Conservation (phyloP, 2,797 vertebrate species). For the Parauchenoglanis ngamensis region DNA sequence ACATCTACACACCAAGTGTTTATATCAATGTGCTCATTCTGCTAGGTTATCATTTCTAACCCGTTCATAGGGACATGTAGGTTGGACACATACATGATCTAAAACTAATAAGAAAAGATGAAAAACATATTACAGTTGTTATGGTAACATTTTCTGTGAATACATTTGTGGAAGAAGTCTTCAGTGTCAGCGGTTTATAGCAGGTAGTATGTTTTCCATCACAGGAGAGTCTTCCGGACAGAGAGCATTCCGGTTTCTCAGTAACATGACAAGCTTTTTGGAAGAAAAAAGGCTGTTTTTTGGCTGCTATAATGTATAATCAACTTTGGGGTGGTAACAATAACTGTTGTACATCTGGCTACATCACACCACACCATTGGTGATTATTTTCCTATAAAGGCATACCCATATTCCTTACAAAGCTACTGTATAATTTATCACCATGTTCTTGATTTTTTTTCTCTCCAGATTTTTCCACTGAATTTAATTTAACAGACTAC, state of each 20-base stretch:
- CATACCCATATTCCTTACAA: background rate
- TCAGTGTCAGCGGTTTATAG: background rate
- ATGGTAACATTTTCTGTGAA: background rate
- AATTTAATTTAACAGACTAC: background rate
- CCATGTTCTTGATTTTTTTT: background rate
- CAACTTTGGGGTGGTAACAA: background rate
- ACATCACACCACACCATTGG: too few species aligned
- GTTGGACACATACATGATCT: background rate
- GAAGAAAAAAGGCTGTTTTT: background rate
- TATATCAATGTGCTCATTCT: background rate
- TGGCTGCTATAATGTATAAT: background rate
- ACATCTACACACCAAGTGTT: background rate
- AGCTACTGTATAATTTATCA: background rate
- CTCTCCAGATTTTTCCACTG: background rate
- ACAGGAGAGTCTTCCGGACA: background rate
- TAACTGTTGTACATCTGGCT: background rate
- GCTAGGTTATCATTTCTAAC: background rate
- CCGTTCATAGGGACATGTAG: background rate
- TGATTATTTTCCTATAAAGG: background rate
- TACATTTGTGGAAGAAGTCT: background rate
- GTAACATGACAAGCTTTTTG: background rate
- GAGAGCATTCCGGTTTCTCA: background rate
- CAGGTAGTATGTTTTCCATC: background rate
- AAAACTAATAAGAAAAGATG: background rate
- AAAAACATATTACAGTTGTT: background rate